Percentiles rank a stretch among this genome's conserved stretches.
Conservation (phyloP, 2,888 invertebrate genomes). For the Ichneumoninae sp. region DNA sequence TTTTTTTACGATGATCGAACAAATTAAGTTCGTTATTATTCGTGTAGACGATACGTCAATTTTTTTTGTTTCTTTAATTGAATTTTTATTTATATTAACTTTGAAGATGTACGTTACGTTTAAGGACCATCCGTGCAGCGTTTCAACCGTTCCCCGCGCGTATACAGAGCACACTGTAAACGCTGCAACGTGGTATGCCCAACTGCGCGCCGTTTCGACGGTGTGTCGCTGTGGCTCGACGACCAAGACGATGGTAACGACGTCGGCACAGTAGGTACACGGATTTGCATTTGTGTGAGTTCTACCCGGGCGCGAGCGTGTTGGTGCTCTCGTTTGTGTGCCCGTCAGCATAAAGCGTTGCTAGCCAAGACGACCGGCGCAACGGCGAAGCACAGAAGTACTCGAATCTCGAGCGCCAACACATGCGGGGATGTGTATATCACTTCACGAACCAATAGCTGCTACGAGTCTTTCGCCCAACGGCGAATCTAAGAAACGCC, state of each 20-base stretch:
- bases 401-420: slow-evolving; percentile 25
- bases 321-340: neutral
- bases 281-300: neutral
- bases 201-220: slow-evolving; percentile 52
- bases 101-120: neutral
- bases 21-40: neutral
- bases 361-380: neutral
- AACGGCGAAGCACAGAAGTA: slow-evolving; percentile 4
- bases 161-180: slow-evolving; percentile 35
- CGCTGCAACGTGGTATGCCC: slow-evolving; percentile 62
- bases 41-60: neutral
- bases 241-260: slow-evolving; percentile 26
- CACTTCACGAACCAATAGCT: neutral
- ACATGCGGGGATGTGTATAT: neutral
- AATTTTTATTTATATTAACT: neutral
- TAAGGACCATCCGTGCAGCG: slow-evolving; percentile 2
- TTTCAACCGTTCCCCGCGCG: slow-evolving; percentile 30
- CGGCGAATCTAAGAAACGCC: neutral
- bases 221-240: slow-evolving; percentile 21
- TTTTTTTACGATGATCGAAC: neutral
- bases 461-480: neutral
- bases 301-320: neutral
- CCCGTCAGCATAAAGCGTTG: slow-evolving; percentile 1
- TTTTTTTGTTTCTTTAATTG: neutral
- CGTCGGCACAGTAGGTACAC: neutral